A percentile compares a stretch with the other conserved stretches of the same genome.
phyloP scores from a whole-genome alignment of 2,888 invertebrate species.

The Meloe dianella region DNA sequence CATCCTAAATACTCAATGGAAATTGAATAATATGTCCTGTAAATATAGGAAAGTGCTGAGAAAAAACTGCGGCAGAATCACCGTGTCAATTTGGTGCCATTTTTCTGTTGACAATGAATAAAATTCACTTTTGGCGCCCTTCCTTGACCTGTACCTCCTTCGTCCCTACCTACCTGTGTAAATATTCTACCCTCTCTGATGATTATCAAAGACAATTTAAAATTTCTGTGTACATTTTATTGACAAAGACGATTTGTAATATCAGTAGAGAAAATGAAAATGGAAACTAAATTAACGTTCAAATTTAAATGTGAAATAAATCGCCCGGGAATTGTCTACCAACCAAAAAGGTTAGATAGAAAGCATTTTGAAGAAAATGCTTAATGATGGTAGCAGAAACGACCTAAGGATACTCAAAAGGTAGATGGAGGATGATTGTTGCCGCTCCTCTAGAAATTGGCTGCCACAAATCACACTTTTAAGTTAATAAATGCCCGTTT shows the following conservation, averaged over 20 bases:
- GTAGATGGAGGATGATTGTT: constrained; percentile 3
- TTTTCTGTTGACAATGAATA: too few relatives aligned
- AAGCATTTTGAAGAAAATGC: neutral
- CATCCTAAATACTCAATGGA: too few relatives aligned
- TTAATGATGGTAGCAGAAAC: neutral
- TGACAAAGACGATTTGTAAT: neutral
- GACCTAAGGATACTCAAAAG: neutral
- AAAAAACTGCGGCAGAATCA: too few relatives aligned
- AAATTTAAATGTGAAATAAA: constrained; percentile 42
- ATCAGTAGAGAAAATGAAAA: constrained; percentile 32
- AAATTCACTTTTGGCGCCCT: too few relatives aligned
- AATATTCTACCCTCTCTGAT: too few relatives aligned
- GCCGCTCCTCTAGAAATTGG: constrained; percentile 34
- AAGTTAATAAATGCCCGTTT: constrained; percentile 35
- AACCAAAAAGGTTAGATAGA: neutral
- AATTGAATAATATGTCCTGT: too few relatives aligned
- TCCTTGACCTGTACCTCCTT: too few relatives aligned
- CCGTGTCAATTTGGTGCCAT: too few relatives aligned
- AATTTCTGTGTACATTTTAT: neutral
- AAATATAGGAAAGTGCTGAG: too few relatives aligned
- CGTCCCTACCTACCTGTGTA: too few relatives aligned
- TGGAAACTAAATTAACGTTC: constrained; percentile 45
- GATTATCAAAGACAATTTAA: too few relatives aligned
- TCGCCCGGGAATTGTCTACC: constrained; percentile 34
- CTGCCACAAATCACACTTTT: constrained; percentile 40